Conservation (phyloP, 2,888 invertebrate genomes). For the Mythimna loreyi region DNA sequence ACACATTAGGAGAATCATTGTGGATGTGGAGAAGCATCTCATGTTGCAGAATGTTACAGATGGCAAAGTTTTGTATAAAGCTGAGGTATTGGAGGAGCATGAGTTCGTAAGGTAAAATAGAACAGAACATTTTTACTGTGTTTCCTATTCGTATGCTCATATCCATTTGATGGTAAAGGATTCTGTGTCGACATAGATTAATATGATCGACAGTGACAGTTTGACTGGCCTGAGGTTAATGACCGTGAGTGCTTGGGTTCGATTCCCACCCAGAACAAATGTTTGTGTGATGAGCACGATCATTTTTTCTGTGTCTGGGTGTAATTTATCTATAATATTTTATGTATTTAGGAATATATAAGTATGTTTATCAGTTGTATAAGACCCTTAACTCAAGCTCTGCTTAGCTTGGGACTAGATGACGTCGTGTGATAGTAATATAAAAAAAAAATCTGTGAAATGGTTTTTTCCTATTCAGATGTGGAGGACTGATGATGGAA, state of each 20-base stretch:
- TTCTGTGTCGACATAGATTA: neutral
- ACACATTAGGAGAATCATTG: conserved; percentile 61
- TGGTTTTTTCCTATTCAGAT: conserved; percentile 59
- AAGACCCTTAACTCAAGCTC: no score
- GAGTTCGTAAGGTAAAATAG: conserved; percentile 44
- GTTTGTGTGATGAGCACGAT: no score
- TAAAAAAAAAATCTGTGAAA: no score
- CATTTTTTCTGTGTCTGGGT: no score
- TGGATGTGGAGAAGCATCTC: conserved; percentile 61
- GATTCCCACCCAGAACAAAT: no score
- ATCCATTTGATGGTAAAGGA: neutral
- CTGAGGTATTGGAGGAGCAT: conserved; percentile 38
- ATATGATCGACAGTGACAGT: neutral
- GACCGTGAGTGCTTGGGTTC: no score
- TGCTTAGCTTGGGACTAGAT: no score
- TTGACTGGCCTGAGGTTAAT: no score
- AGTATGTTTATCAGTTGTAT: no score
- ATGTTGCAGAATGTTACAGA: conserved; percentile 11
- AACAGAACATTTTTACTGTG: neutral
- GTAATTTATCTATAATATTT: no score
- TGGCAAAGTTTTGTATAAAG: conserved; percentile 22
- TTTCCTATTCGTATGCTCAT: neutral
- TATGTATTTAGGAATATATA: no score
- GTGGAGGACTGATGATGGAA: conserved; percentile 69
- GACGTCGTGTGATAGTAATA: no score